Percentiles rank a stretch among this genome's conserved stretches.
Conservation (phyloP, 2,888 invertebrate species). For the Hirtodrosophila trivittata region DNA sequence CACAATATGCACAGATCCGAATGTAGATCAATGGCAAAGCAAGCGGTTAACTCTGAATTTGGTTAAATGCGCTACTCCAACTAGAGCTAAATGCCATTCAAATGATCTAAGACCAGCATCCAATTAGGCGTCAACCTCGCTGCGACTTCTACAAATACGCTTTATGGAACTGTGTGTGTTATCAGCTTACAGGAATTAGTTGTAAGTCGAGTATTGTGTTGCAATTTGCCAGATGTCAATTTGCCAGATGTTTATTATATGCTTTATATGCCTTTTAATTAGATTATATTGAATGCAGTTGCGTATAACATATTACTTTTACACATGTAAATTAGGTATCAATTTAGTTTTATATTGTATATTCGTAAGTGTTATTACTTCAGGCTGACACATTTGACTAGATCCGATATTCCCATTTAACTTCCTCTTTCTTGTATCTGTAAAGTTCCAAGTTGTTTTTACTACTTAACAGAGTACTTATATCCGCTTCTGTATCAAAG, state of each 20-base stretch:
- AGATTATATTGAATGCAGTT: too few species aligned
- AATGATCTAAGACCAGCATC: slow-evolving; percentile 52
- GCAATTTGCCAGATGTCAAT: slow-evolving; percentile 59
- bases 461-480: too few species aligned
- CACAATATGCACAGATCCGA: slow-evolving; percentile 35
- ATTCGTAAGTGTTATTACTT: too few species aligned
- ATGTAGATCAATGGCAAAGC: slow-evolving; percentile 79
- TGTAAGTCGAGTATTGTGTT: slow-evolving; percentile 26
- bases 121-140: slow-evolving; percentile 70
- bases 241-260: slow-evolving; percentile 28
- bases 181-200: slow-evolving; percentile 70
- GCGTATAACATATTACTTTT: too few species aligned
- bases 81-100: slow-evolving; percentile 65
- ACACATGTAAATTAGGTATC: too few species aligned
- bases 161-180: slow-evolving; percentile 24
- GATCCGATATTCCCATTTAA: too few species aligned
- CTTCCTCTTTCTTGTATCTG: too few species aligned
- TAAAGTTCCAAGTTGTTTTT: too few species aligned
- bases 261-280: too few species aligned
- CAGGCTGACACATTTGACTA: too few species aligned
- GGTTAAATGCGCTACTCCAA: slow-evolving; percentile 61
- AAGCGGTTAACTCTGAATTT: slow-evolving; percentile 64
- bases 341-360: too few species aligned
- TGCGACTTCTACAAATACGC: slow-evolving; percentile 8
- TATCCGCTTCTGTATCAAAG: too few species aligned